A percentile compares a stretch with the other conserved stretches of the same genome.
These are phyloP conservation scores for Arvicanthis niloticus DNA, from an alignment of 2,113 vertebrate genomes.

Conservation along the genomic window DNA sequence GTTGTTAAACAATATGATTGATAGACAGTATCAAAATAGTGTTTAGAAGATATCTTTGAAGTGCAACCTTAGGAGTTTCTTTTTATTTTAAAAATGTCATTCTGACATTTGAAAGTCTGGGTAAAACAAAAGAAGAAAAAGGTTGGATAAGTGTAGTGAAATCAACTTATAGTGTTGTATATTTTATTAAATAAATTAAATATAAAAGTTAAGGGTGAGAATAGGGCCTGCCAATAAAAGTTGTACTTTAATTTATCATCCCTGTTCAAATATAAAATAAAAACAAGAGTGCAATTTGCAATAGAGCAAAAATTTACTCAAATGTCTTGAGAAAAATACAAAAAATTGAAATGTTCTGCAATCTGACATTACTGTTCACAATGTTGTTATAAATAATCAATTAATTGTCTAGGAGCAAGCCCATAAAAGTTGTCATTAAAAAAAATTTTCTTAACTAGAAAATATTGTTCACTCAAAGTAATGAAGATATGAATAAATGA, in stretches of 20 bases:
- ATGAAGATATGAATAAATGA: not conserved
- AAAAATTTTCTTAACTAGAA: not conserved
- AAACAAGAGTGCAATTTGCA: not conserved
- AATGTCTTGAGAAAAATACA: conserved; percentile 8
- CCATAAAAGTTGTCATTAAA: not conserved
- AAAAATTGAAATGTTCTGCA: not conserved
- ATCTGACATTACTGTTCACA: not conserved
- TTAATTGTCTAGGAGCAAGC: not conserved
- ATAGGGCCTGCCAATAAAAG: not conserved
- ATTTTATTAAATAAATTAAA: conserved; percentile 8
- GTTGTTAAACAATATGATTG: conserved; percentile 58
- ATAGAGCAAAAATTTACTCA: conserved; percentile 22
- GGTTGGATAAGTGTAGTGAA: not conserved
- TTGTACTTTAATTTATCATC: not conserved
- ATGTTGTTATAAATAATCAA: not conserved
- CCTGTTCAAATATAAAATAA: conserved; percentile 1
- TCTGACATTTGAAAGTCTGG: conserved; percentile 31
- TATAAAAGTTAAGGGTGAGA: not conserved
- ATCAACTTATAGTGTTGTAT: not conserved
- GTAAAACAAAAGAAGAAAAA: conserved; percentile 21
- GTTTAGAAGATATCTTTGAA: conserved; percentile 58
- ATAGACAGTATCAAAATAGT: conserved; percentile 47
- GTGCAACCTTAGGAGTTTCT: not conserved
- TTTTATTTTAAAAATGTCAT: conserved; percentile 45
- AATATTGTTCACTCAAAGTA: not conserved